Evolutionary conservation across 2,797 vertebrate species (phyloP), one percentile per base, ranked within the genome.

Genomic region (Selene dorsalis): DNA sequence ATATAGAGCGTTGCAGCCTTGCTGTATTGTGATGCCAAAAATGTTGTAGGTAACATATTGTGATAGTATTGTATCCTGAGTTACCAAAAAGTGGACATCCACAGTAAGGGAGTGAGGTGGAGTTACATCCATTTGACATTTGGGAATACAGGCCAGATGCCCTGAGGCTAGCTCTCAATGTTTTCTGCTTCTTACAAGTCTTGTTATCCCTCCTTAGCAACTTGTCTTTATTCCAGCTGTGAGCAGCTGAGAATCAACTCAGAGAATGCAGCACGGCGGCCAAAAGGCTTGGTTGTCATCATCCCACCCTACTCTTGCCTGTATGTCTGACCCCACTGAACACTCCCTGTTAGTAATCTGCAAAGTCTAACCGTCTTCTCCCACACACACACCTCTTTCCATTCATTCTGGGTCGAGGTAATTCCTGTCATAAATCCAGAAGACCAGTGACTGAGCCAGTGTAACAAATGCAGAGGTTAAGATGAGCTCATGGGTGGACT

Each of bases 381-480:
- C 58, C 63, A 75, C 18, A 3, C 18, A 3, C 66, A 56, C 69
- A 47, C 67, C 48, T 82, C 70, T 80, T 89, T 86, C 85, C 80
- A 82, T 85, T 88, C 60, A 68, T 64, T 65, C 66, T 65, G 38
- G 6, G 41, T 52, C 30, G 3, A 88, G 16, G 28, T 63, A 74
- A 87, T 80, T 87, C 82, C 72, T 82, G 79, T 69, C 7, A 1
- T 80, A 84, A 84, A 85, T 88, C 71, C 45, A 74, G 76, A 73
- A 65, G 13, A 68, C 58, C 67, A 74, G 58, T 4, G 57, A 73
- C 77, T 55, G 63, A 83, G 41, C 30, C 55, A 50, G 69, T 74
- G 62, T 32, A 64, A 84, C 55, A 84, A 78, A 82, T 59, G 39
- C 47, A 63, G 78, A 84, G 47, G 63, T 55, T 53, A 76, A 39